Base-by-base conservation (phyloP, 2,888 invertebrate species). In the Drosophila flavopinicola region DNA sequence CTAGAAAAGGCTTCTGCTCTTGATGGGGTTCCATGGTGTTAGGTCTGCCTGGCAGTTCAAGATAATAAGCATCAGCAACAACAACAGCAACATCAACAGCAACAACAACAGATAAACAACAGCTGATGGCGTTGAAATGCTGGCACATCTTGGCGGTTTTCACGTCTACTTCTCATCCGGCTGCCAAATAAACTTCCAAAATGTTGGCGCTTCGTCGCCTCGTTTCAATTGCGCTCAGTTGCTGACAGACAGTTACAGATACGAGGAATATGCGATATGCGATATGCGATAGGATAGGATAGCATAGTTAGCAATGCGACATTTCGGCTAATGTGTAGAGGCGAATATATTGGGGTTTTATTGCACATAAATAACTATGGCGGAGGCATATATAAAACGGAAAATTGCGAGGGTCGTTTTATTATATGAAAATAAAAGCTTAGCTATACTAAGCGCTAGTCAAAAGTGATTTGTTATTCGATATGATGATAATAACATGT, bases 181-280 rank as follows among this genome's bases (percentile, higher is more conserved):
- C 70, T 80, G 80, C 76, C 80, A 85, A 85, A 80, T 80, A 80
- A 85, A 80, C 82, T 82, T 80, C 82, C 76, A 82, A 82, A 83
- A 71, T 68, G 80, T 82, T 85, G 67, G 76, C 78, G 76, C 78
- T 67, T 84, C 84, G 60, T 78, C 84, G 79, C 79, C 78, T 84
- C 63, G 41, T 54, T 74, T 66, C 72, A 77, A 67, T 69, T 77
- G 61, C 41, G 60, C 54, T 56, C 52, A 48, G 52, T 32, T 56
- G 51, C 54, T 75, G 78, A 72, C 78, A 78, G 78, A 58, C 75
- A 71, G 72, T 52, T 35, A 59, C 51, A 73, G 64, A 64, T 59
- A 64, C 33, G 33, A 33, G 7, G 10, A 23, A 39, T 51, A 56
- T 38, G 63, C 17, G 32, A 47, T n/a, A n/a, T n/a, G n/a, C n/a